These are phyloP conservation scores for Anorthoa munda DNA, from an alignment of 2,888 invertebrate species.

Conservation along the genomic window DNA sequence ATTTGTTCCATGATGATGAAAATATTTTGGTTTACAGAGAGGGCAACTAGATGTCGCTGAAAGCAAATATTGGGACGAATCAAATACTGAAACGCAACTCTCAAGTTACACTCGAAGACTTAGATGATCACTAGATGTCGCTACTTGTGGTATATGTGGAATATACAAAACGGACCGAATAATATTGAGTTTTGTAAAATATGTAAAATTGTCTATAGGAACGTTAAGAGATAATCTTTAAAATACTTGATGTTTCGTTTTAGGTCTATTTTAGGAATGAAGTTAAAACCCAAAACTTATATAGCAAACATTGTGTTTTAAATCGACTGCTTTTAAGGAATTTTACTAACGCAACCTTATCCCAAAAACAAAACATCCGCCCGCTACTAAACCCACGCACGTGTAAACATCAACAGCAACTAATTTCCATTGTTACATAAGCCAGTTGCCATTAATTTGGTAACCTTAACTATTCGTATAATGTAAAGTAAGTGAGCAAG, in stretches of 20 bases:
- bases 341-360: background rate
- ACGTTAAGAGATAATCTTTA: too few species aligned
- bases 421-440: constrained; percentile 56
- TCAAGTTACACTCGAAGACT: background rate
- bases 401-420: constrained; percentile 42
- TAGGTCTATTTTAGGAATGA: too few species aligned
- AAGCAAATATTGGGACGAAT: constrained; percentile 1
- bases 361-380: background rate
- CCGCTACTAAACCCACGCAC: background rate
- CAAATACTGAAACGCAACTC: background rate
- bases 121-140: constrained; percentile 31
- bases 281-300: background rate
- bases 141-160: constrained; percentile 13
- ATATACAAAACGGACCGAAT: too few species aligned
- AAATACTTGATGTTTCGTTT: too few species aligned
- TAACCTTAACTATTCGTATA: constrained; percentile 64
- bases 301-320: background rate
- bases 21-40: background rate
- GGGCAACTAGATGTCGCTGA: constrained; percentile 34
- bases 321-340: background rate
- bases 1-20: too few species aligned
- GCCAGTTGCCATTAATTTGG: constrained; percentile 62
- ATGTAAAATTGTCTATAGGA: too few species aligned
- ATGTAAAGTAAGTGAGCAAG: constrained; percentile 63
- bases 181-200: too few species aligned